These are phyloP conservation scores for Scolopax rusticola DNA, from an alignment of 2,797 vertebrate species.

Conservation along the genomic window DNA sequence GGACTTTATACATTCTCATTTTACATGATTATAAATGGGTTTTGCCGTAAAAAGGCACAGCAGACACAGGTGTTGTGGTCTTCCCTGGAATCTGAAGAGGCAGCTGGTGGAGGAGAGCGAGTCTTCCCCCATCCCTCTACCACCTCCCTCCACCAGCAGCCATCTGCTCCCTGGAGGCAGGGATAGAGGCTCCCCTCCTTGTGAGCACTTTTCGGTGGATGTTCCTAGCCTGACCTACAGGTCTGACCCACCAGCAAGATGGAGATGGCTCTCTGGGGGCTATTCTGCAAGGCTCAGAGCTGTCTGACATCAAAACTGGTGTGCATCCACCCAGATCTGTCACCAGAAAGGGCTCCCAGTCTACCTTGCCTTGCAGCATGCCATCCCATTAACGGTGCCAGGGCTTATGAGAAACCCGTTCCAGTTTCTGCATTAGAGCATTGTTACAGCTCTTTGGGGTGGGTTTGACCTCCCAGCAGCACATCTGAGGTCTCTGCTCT, in stretches of 20 bases:
- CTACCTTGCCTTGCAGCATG: fast-evolving
- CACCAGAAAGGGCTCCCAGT: not conserved
- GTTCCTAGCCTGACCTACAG: not conserved
- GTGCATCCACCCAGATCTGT: not conserved
- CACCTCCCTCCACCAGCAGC: not conserved
- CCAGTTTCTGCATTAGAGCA: not conserved
- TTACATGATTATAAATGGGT: not conserved
- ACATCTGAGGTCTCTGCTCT: not conserved
- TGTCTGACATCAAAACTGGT: not conserved
- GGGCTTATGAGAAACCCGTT: not conserved
- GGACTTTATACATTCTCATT: not conserved
- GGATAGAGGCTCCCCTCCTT: not conserved
- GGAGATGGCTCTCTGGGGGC: not conserved
- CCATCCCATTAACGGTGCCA: not conserved
- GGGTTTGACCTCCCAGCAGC: not conserved
- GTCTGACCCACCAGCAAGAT: not conserved
- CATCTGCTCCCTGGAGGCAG: not conserved
- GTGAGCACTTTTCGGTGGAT: not conserved
- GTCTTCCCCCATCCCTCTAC: not conserved
- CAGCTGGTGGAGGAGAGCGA: not conserved
- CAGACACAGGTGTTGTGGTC: not conserved
- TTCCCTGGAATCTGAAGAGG: not conserved
- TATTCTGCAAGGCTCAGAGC: not conserved
- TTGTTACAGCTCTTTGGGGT: fast-evolving
- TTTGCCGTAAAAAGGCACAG: not conserved